Conservation (phyloP, 2,797 vertebrate genomes). For the Spea hammondii region DNA sequence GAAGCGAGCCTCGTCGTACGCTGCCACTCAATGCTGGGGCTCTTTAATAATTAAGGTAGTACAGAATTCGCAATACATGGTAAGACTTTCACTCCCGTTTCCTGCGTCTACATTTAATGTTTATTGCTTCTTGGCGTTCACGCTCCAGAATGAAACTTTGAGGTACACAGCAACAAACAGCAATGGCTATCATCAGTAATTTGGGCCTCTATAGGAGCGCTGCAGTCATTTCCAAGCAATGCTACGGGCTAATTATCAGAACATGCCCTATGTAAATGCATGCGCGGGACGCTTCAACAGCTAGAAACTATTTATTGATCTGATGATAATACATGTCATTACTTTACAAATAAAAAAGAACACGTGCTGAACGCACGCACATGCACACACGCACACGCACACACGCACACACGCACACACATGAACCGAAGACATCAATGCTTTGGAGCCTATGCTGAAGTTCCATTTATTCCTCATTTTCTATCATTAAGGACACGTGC, state of each 20-base stretch:
- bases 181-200: background rate
- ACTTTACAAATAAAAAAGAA: background rate
- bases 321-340: background rate
- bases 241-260: background rate
- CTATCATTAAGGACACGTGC: too few species aligned
- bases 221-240: conserved; percentile 4
- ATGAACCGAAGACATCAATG: too few species aligned
- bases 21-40: too few species aligned
- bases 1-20: too few species aligned
- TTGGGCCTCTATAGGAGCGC: background rate
- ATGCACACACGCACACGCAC: background rate
- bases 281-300: background rate
- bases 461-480: too few species aligned
- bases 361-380: background rate
- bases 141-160: background rate
- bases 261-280: background rate
- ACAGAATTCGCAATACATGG: background rate
- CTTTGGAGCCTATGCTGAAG: too few species aligned
- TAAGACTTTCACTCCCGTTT: background rate
- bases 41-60: too few species aligned
- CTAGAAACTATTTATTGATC: background rate
- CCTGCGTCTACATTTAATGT: background rate
- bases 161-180: background rate
- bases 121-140: background rate
- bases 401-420: background rate